Evolutionary conservation across 2,113 vertebrate genomes (phyloP), one percentile per base, ranked within the genome.

Genomic region (Pseudolaguvia tuberculata): DNA sequence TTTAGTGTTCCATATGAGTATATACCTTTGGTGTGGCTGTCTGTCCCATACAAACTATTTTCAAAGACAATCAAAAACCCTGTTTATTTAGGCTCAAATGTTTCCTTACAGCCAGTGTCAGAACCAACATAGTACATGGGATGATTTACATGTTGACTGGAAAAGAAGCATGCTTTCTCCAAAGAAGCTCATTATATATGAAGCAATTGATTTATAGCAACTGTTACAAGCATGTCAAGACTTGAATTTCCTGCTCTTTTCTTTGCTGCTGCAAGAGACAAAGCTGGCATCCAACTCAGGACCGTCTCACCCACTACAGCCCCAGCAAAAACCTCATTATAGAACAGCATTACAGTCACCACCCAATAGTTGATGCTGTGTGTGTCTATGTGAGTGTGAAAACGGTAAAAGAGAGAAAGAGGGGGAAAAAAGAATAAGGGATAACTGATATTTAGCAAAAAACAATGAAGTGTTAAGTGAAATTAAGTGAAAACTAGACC

Each of bases 171-270:
- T 3, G 23, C 27, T 15, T 42, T 63, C 31, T 29, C 48, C 17
- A 31, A 75, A 75, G 59, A 65, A 66, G 20, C 70, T 79, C n/a
- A 52, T 27, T 48, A 47, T 55, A 70, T 81, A 56, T 56, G 65
- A 70, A 76, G 55, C 65, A 57, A 72, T 53, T 72, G 63, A 79
- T 83, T 83, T 79, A 79, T 50, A 52, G 56, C 70, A n/a, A 65
- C 39, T n/a, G 62, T 21, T 55, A 78, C 69, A 75, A 81, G 56
- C 79, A 81, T 45, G 77, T 69, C 51, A 31, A 62, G 50, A 70
- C 81, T 59, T 79, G 77, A 56, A 70, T 57, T 25, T 50, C 27
- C 31, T 25, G 25, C 21, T 55, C 66, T 21, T 69, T 29, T 53
- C 21, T 53, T 45, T 65, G 45, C 18, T 70, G 50, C 31, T 27